These are phyloP conservation scores for Chorisops tibialis DNA, from an alignment of 2,888 invertebrate species.

Conservation along the genomic window DNA sequence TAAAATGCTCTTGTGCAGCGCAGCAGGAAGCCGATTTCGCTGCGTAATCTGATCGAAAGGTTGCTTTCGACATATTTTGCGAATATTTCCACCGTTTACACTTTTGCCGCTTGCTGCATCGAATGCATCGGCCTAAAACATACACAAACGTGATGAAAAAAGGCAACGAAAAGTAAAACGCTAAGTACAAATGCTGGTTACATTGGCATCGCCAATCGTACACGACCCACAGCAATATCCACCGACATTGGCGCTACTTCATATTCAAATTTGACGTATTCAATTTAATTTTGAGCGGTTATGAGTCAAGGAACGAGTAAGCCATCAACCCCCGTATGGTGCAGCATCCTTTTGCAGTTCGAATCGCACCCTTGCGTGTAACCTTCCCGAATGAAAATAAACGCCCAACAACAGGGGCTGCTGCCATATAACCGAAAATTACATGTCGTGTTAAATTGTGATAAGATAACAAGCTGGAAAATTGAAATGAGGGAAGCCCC, in stretches of 20 bases:
- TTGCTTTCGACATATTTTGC: slow-evolving; percentile 22
- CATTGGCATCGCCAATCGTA: not conserved
- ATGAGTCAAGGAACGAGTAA: not conserved
- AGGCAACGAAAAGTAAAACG: not conserved
- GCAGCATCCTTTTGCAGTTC: slow-evolving; percentile 5
- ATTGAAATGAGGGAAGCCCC: slow-evolving; percentile 39
- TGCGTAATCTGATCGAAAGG: slow-evolving; percentile 18
- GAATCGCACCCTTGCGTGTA: slow-evolving; percentile 12
- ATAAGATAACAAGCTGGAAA: slow-evolving; percentile 41
- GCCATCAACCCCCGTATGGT: slow-evolving; percentile 1
- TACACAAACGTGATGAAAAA: no score
- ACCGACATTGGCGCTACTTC: slow-evolving; percentile 18
- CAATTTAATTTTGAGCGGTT: slow-evolving; percentile 16
- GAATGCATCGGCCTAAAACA: not conserved
- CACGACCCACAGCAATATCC: slow-evolving; percentile 11
- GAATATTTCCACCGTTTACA: slow-evolving; percentile 20
- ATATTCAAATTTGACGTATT: slow-evolving; percentile 22
- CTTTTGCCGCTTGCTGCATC: slow-evolving; percentile 6
- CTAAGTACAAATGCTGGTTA: not conserved
- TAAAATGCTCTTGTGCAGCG: slow-evolving; percentile 35
- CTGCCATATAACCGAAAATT: slow-evolving; percentile 19
- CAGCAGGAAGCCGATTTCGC: slow-evolving; percentile 38
- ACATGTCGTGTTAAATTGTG: slow-evolving; percentile 39
- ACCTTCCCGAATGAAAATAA: not conserved
- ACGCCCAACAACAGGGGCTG: not conserved